These are phyloP conservation scores for Herminia tarsipennalis DNA, from an alignment of 2,888 invertebrate genomes.

Conservation along the genomic window DNA sequence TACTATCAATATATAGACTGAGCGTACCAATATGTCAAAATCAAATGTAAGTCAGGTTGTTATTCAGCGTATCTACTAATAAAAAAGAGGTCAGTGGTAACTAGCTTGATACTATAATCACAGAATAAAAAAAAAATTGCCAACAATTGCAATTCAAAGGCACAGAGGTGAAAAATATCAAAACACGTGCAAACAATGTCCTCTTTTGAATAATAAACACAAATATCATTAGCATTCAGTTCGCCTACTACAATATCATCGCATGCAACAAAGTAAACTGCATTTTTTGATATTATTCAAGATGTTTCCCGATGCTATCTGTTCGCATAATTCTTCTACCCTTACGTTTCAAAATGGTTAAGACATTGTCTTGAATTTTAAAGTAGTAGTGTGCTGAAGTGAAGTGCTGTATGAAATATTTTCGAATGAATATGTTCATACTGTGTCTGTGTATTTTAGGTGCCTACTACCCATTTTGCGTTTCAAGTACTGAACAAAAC, in stretches of 20 bases:
- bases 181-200: neutral
- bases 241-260: conserved; percentile 17
- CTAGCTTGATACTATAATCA: no score
- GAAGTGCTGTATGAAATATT: conserved; percentile 15
- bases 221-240: conserved; percentile 20
- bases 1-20: no score
- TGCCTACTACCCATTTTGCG: no score
- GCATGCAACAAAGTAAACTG: conserved; percentile 16
- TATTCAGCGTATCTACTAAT: no score
- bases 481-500: no score
- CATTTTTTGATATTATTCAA: conserved; percentile 19
- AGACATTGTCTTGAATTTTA: conserved; percentile 33
- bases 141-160: no score
- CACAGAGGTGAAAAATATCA: neutral
- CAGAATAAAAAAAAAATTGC: no score
- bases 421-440: no score
- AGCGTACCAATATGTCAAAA: no score
- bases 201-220: neutral
- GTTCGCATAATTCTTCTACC: conserved; percentile 11
- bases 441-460: conserved; percentile 2
- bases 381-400: conserved; percentile 14
- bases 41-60: no score
- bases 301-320: conserved; percentile 25
- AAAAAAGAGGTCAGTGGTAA: no score
- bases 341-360: conserved; percentile 19